These are phyloP conservation scores for Eupithecia dodoneata DNA, from an alignment of 2,888 invertebrate genomes.

Conservation along the genomic window DNA sequence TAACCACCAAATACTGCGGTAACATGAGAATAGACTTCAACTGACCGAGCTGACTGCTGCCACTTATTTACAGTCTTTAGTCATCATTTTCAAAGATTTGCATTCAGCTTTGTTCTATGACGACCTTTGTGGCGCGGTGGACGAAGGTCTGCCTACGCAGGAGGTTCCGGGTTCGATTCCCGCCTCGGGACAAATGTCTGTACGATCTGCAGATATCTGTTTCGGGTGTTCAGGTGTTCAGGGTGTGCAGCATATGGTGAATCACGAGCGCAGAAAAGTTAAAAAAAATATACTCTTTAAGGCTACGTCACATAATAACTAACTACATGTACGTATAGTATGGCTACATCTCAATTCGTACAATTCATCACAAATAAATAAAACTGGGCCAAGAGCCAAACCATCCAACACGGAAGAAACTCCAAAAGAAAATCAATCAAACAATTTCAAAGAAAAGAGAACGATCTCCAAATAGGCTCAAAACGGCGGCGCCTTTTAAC, in stretches of 20 bases:
- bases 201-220: too few species aligned
- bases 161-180: too few species aligned
- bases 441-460: slow-evolving; percentile 46
- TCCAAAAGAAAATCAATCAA: slow-evolving; percentile 37
- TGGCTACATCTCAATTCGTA: not conserved
- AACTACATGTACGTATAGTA: not conserved
- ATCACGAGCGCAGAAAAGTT: too few species aligned
- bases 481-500: slow-evolving; percentile 43
- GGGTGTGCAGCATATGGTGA: too few species aligned
- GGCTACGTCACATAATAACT: not conserved
- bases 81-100: not conserved
- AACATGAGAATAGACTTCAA: not conserved
- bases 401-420: slow-evolving; percentile 24
- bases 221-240: too few species aligned
- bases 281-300: not conserved
- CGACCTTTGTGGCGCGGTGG: too few species aligned
- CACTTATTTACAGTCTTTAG: not conserved
- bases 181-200: too few species aligned
- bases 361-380: not conserved
- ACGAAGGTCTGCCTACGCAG: too few species aligned
- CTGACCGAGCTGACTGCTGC: not conserved
- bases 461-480: slow-evolving; percentile 50
- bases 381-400: slow-evolving; percentile 21
- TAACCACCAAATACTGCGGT: not conserved
- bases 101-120: not conserved